A percentile compares a stretch with the other conserved stretches of the same genome.
These are phyloP conservation scores for Cantharis nigra DNA, from an alignment of 2,888 invertebrate genomes.

Conservation along the genomic window DNA sequence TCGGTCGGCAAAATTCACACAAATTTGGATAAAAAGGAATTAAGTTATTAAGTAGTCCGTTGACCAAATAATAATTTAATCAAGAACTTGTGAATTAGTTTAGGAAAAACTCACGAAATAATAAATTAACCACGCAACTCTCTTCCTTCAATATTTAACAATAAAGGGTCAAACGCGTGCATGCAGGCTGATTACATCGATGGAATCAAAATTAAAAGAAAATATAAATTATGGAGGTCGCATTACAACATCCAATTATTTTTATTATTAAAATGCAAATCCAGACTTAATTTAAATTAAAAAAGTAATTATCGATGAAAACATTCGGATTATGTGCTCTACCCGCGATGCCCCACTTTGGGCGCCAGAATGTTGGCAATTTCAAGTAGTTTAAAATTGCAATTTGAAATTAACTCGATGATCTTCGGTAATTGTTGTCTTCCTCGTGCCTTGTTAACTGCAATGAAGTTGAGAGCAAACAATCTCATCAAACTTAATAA, in stretches of 20 bases:
- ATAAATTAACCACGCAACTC: background rate
- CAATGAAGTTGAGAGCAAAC: constrained; percentile 20
- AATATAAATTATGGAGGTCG: background rate
- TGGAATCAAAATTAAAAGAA: background rate
- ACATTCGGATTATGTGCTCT: background rate
- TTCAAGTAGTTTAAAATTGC: background rate
- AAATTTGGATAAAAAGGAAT: background rate
- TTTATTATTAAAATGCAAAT: background rate
- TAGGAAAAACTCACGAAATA: background rate
- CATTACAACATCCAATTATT: background rate
- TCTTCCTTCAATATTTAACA: background rate
- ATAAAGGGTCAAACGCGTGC: background rate
- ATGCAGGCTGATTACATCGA: background rate
- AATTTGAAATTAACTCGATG: background rate
- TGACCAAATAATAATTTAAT: background rate
- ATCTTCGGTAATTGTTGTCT: constrained; percentile 7
- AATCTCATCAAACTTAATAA: constrained; percentile 32
- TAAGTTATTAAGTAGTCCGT: background rate
- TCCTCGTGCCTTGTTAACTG: constrained; percentile 16
- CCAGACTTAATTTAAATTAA: background rate
- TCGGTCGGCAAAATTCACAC: background rate
- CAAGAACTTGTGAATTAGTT: background rate
- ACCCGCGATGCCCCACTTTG: background rate
- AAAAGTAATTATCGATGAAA: background rate
- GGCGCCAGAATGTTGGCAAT: background rate